phyloP scores from a whole-genome alignment of 2,888 invertebrate genomes.

The Lasioglossum lativentre region DNA sequence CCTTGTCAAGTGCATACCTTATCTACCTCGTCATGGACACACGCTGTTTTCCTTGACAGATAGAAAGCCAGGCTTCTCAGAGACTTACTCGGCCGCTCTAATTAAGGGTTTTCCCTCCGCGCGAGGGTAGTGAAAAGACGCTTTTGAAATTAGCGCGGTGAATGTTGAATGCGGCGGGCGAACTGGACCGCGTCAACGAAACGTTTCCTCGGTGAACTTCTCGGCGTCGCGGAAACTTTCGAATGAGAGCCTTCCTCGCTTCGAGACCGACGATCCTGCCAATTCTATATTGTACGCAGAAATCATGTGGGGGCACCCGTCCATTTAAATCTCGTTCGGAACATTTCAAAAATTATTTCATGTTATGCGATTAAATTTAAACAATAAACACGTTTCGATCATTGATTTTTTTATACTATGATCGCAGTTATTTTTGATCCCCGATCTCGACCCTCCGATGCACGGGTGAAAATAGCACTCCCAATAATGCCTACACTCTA shows the following conservation, averaged over 20 bases:
- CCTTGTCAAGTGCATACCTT: neutral
- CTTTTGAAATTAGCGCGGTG: slow-evolving; percentile 65
- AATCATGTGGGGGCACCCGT: too few species aligned
- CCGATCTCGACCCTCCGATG: too few species aligned
- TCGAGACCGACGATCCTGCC: neutral
- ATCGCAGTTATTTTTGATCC: too few species aligned
- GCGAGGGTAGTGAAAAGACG: slow-evolving; percentile 43
- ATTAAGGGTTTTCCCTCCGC: slow-evolving; percentile 49
- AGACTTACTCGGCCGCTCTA: slow-evolving; percentile 39
- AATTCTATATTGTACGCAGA: neutral
- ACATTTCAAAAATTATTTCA: too few species aligned
- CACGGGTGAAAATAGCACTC: too few species aligned
- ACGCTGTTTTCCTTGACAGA: slow-evolving; percentile 1
- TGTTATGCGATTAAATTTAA: too few species aligned
- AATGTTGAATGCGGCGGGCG: slow-evolving; percentile 66
- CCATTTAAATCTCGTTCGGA: too few species aligned
- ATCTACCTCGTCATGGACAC: slow-evolving; percentile 9
- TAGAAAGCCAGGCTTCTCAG: slow-evolving; percentile 33
- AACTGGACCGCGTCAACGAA: slow-evolving; percentile 73
- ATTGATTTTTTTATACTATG: too few species aligned
- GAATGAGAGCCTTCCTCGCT: slow-evolving; percentile 44
- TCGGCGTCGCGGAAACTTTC: slow-evolving; percentile 65
- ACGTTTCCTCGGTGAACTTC: slow-evolving; percentile 60
- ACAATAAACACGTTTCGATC: too few species aligned
- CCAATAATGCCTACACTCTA: too few species aligned